These are phyloP conservation scores for Cephus pulcher DNA, from an alignment of 2,888 invertebrate species.

Conservation along the genomic window DNA sequence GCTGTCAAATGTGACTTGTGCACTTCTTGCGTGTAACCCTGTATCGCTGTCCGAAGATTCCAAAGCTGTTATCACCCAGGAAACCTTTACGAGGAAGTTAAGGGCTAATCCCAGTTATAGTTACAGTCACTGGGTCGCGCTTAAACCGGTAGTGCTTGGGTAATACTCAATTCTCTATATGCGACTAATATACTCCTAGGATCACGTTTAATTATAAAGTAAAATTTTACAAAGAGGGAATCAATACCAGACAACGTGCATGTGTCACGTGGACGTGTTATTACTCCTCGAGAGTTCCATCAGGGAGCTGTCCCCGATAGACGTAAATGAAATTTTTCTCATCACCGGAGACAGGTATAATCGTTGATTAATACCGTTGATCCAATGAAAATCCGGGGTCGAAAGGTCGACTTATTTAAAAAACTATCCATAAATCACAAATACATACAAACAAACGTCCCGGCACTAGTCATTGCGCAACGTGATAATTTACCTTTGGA, in stretches of 20 bases:
- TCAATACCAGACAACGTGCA: neutral
- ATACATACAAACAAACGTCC: neutral
- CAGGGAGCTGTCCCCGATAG: neutral
- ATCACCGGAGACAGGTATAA: neutral
- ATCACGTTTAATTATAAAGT: neutral
- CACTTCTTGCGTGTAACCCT: neutral
- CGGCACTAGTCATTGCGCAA: neutral
- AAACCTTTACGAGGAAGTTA: conserved; percentile 51
- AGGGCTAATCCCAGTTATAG: conserved; percentile 50
- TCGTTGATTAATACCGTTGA: neutral
- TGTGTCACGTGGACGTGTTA: neutral
- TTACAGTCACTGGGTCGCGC: conserved; percentile 52
- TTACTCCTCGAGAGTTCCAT: neutral
- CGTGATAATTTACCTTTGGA: neutral
- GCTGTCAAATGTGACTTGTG: neutral
- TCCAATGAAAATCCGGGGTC: neutral
- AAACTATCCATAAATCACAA: neutral
- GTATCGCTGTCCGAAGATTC: neutral
- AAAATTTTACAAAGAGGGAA: neutral
- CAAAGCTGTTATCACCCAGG: conserved; percentile 31
- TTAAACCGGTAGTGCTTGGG: conserved; percentile 42
- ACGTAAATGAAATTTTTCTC: neutral
- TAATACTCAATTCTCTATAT: neutral
- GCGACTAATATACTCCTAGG: neutral
- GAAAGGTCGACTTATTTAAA: neutral